These are phyloP conservation scores for Strigops habroptila DNA, from an alignment of 2,113 vertebrate species.

Conservation along the genomic window DNA sequence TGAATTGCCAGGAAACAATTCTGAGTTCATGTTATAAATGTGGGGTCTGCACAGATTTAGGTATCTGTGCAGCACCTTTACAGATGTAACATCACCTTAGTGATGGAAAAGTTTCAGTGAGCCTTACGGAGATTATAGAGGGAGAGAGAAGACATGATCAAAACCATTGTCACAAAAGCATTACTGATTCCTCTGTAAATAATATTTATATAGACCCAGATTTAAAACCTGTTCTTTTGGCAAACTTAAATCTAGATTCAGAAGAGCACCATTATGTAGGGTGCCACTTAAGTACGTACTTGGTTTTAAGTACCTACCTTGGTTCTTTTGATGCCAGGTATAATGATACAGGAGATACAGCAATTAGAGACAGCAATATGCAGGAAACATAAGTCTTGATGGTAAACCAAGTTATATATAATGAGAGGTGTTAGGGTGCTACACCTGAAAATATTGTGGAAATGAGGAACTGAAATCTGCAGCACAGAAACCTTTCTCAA, in stretches of 20 bases:
- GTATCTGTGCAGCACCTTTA: not conserved
- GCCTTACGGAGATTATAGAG: not conserved
- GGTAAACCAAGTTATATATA: not conserved
- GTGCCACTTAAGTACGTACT: not conserved
- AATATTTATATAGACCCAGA: not conserved
- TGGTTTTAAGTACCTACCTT: not conserved
- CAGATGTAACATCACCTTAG: not conserved
- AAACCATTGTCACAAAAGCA: not conserved
- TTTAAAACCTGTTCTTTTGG: not conserved
- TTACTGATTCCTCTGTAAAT: not conserved
- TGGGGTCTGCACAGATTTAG: not conserved
- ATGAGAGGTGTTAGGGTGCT: not conserved
- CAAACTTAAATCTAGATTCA: not conserved
- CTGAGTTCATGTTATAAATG: not conserved
- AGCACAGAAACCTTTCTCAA: not conserved
- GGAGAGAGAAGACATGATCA: not conserved
- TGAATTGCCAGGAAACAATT: not conserved
- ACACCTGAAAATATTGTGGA: not conserved
- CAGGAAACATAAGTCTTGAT: not conserved
- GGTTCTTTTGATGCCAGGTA: not conserved
- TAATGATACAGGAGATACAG: not conserved
- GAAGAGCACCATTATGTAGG: not conserved
- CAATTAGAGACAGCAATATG: not conserved
- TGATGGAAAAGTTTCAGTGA: not conserved
- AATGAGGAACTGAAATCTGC: not conserved